Evolutionary conservation across 2,113 vertebrate genomes (phyloP).

Genomic region (Mus spicilegus): DNA sequence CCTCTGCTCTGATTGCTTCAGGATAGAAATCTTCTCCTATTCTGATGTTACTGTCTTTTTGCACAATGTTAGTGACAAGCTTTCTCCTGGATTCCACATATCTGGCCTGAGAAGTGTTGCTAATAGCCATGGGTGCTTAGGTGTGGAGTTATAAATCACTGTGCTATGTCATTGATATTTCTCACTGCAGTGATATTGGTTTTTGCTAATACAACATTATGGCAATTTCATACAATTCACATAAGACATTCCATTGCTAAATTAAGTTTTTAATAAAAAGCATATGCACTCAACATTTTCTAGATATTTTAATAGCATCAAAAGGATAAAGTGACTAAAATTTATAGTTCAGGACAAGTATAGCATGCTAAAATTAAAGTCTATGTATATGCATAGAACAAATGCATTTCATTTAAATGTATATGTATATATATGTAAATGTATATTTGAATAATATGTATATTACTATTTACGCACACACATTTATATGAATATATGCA

Average conservation of each 20-base stretch:
- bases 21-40: background rate
- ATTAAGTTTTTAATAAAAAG: background rate
- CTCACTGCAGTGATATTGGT: rapidly evolving
- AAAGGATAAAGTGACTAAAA: background rate
- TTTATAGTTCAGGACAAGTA: background rate
- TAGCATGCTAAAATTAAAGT: background rate
- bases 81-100: background rate
- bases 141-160: rapidly evolving
- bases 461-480: too few relatives aligned
- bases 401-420: background rate
- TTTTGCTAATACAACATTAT: background rate
- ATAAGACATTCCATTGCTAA: background rate
- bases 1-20: background rate
- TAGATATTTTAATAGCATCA: background rate
- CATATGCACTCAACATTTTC: background rate
- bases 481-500: background rate
- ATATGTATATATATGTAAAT: background rate
- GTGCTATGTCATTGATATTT: background rate
- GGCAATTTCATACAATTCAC: background rate
- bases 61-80: background rate
- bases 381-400: background rate
- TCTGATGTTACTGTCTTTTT: background rate
- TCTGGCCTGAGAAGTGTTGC: background rate
- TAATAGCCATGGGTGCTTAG: rapidly evolving
- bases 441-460: background rate